These are phyloP conservation scores for Pristionchus japonicus DNA, from an alignment of 2,888 invertebrate genomes.

Conservation along the genomic window DNA sequence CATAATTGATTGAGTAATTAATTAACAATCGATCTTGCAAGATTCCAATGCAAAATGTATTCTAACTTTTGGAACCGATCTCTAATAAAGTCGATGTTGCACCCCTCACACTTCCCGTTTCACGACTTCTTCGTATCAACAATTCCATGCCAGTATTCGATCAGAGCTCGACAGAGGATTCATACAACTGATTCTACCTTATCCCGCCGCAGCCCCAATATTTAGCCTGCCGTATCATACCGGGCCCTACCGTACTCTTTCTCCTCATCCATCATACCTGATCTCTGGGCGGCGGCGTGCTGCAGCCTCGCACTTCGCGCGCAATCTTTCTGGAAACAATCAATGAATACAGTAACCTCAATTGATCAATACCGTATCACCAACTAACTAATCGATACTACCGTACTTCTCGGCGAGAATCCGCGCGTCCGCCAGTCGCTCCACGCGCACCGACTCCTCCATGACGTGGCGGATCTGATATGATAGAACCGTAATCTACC, in stretches of 20 bases:
- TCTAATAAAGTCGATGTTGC: too few relatives aligned
- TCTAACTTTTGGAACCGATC: neutral
- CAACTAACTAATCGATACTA: neutral
- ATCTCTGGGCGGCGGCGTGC: neutral
- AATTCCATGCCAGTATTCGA: neutral
- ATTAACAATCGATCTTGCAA: neutral
- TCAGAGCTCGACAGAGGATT: too few relatives aligned
- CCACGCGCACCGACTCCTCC: constrained; percentile 44
- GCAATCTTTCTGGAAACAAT: neutral
- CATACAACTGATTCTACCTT: neutral
- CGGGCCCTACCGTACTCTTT: neutral
- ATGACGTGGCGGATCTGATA: constrained; percentile 27
- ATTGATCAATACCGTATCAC: neutral
- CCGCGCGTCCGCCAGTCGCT: constrained; percentile 1
- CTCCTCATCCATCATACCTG: neutral
- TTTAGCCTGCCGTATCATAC: neutral
- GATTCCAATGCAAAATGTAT: too few relatives aligned
- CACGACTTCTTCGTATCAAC: neutral
- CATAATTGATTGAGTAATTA: too few relatives aligned
- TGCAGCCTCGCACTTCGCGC: neutral
- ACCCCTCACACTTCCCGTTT: neutral
- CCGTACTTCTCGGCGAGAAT: neutral
- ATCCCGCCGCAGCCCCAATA: neutral
- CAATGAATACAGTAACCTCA: neutral
- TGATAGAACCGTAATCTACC: neutral